Base-by-base conservation (phyloP, 2,888 invertebrate species). In the Neocrepidodera transversa region DNA sequence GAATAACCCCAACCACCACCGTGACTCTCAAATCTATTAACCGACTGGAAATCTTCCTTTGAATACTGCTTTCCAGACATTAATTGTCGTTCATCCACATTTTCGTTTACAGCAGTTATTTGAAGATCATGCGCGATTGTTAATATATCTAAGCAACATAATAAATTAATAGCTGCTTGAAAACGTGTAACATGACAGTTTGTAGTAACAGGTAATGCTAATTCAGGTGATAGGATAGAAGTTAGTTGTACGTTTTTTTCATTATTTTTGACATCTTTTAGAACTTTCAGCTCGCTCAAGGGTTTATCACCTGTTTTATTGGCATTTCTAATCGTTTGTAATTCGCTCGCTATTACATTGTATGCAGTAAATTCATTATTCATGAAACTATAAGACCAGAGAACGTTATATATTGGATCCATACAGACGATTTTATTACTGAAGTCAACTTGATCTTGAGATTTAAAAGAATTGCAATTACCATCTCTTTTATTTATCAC, bases 1-100 rank as follows among this genome's bases (percentile, higher is more conserved):
- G 96, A 95, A 79, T 98, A 98, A 1, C 97, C 97, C 98, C 98
- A 98, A 3, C 97, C 97, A 18, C 97, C 97, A 1, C 97, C 97
- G 74, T 95, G 93, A 79, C 92, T 93, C 77, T 95, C 95, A 79
- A 97, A 97, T 65, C 97, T 63, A 35, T 91, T 93, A 13, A 96
- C 92, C 1, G 88, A 86, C 45, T 86, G 85, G 75, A 88, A 94
- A 77, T 94, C 94, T 72, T 93, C 93, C 67, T 90, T 87, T 20
- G 86, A 86, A 75, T 87, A 89, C 48, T 86, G 83, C 75, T 88
- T 88, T 18, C 83, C 82, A 14, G 83, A 78, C 1, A 82, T 78
- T 47, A 78, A 36, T 53, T 82, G 82, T 58, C 82, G 77, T 32
- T 81, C 82, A 30, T 84, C 83, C 4, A 81, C 80, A 63, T 84